These are phyloP conservation scores for Cryptocheilus praepositus DNA, from an alignment of 2,888 invertebrate genomes.

Conservation along the genomic window DNA sequence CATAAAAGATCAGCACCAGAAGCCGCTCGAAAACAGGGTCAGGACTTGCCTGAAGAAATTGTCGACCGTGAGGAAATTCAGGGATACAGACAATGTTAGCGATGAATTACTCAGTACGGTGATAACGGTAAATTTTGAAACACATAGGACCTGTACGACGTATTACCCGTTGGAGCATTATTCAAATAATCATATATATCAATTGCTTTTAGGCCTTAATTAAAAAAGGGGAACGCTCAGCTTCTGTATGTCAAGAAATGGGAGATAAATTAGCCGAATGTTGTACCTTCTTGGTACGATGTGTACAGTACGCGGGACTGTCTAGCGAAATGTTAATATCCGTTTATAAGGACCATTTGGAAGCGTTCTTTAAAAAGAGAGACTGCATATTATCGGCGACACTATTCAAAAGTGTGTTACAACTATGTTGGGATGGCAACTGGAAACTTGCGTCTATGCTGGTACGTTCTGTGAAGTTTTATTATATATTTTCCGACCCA, in stretches of 20 bases:
- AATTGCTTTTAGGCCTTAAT: slow-evolving; percentile 76
- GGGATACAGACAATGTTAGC: slow-evolving; percentile 77
- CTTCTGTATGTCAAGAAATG: slow-evolving; percentile 81
- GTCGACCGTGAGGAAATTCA: slow-evolving; percentile 79
- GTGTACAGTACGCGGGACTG: slow-evolving; percentile 76
- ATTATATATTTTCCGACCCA: background rate
- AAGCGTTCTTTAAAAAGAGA: slow-evolving; percentile 80
- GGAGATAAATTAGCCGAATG: slow-evolving; percentile 81
- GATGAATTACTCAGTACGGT: slow-evolving; percentile 77
- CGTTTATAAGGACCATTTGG: slow-evolving; percentile 77
- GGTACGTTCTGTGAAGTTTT: slow-evolving; percentile 56
- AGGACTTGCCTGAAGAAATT: slow-evolving; percentile 80
- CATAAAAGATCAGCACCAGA: slow-evolving; percentile 82
- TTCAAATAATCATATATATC: background rate
- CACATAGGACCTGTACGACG: background rate
- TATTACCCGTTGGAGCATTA: background rate
- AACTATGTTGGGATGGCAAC: slow-evolving; percentile 81
- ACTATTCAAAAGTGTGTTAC: slow-evolving; percentile 81
- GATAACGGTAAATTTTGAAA: slow-evolving; percentile 54
- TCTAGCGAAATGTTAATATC: slow-evolving; percentile 73
- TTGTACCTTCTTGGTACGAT: slow-evolving; percentile 80
- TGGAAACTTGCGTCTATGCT: slow-evolving; percentile 79
- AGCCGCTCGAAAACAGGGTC: slow-evolving; percentile 81
- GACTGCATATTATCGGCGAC: slow-evolving; percentile 81
- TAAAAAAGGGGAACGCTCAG: slow-evolving; percentile 80